Conservation (phyloP, 2,888 invertebrate genomes). For the Standfussiana lucernea region DNA sequence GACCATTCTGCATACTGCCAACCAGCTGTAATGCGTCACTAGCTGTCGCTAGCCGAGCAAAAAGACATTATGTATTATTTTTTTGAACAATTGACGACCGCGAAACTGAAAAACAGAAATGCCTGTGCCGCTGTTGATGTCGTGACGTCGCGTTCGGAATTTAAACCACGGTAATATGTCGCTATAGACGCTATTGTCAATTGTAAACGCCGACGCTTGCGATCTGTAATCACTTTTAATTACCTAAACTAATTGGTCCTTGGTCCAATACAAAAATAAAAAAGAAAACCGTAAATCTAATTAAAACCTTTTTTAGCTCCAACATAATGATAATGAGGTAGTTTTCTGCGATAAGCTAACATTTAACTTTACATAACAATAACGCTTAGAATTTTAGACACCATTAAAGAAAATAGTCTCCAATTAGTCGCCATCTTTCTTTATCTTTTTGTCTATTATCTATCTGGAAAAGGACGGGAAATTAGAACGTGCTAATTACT, state of each 20-base stretch:
- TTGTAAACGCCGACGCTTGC: background rate
- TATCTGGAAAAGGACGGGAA: background rate
- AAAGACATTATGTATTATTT: background rate
- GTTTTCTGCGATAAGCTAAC: constrained; percentile 15
- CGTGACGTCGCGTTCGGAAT: background rate
- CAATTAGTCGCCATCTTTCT: constrained; percentile 26
- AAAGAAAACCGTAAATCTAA: background rate
- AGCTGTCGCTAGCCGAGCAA: background rate
- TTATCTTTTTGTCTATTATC: constrained; percentile 10
- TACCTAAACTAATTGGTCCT: background rate
- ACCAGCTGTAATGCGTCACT: background rate
- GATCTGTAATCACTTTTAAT: background rate
- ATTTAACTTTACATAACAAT: constrained; percentile 22
- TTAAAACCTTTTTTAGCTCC: background rate
- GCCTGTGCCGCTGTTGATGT: background rate
- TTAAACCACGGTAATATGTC: background rate
- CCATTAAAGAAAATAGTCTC: constrained; percentile 38
- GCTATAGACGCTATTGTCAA: background rate
- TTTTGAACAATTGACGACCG: background rate
- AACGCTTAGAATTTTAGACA: constrained; percentile 25
- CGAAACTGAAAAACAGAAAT: background rate
- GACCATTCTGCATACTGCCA: background rate
- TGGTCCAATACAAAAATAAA: background rate
- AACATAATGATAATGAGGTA: constrained; percentile 18
- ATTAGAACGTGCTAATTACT: constrained; percentile 3